A percentile compares a stretch with the other conserved stretches of the same genome.
These are phyloP conservation scores for Hedya salicella DNA, from an alignment of 2,888 invertebrate species.

Conservation along the genomic window DNA sequence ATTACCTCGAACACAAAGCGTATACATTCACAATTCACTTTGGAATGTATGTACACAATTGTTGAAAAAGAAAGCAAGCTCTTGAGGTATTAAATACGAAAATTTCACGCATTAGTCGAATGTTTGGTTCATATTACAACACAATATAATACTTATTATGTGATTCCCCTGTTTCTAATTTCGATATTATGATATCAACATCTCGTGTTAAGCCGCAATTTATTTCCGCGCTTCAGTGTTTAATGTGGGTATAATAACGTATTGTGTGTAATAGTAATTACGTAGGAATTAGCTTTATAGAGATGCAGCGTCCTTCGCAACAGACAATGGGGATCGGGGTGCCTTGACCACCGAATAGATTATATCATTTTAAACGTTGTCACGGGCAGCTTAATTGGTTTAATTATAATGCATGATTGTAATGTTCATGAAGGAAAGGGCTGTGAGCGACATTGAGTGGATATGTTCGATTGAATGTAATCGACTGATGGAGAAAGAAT, in stretches of 20 bases:
- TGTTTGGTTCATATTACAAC: not conserved
- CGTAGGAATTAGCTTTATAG: slow-evolving; percentile 7
- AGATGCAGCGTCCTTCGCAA: slow-evolving; percentile 26
- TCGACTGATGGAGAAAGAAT: not conserved
- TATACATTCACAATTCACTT: not conserved
- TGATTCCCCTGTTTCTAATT: not conserved
- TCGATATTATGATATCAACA: slow-evolving; percentile 21
- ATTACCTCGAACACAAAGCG: not conserved
- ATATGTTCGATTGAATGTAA: not conserved
- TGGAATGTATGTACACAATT: not conserved
- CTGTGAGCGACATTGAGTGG: slow-evolving; percentile 29
- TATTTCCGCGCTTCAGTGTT: slow-evolving; percentile 12
- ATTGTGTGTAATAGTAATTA: slow-evolving; percentile 34
- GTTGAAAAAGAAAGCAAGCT: not conserved
- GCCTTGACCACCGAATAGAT: slow-evolving; percentile 43
- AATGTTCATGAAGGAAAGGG: slow-evolving; percentile 5
- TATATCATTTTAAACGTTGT: slow-evolving; percentile 30
- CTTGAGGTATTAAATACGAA: not conserved
- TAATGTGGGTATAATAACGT: slow-evolving; percentile 32
- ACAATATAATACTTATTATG: slow-evolving; percentile 5
- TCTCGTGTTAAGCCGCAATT: slow-evolving; percentile 34
- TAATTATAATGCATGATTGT: slow-evolving; percentile 40
- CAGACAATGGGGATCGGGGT: slow-evolving; percentile 34
- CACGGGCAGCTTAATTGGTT: slow-evolving; percentile 22
- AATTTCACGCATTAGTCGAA: not conserved